These are phyloP conservation scores for Trisateles emortualis DNA, from an alignment of 2,888 invertebrate genomes.

Conservation along the genomic window DNA sequence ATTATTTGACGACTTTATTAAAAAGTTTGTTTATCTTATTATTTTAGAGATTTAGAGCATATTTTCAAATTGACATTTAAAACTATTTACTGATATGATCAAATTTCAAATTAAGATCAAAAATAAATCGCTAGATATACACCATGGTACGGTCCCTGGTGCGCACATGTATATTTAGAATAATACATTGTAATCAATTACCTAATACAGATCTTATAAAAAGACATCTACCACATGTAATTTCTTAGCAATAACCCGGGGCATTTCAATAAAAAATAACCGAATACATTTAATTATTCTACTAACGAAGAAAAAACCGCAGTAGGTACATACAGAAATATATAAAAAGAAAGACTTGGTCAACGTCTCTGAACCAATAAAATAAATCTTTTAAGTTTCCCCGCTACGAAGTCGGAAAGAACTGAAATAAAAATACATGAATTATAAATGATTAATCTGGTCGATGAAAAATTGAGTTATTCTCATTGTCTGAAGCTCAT, in stretches of 20 bases:
- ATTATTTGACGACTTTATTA: background rate
- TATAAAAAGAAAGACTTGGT: constrained; percentile 5
- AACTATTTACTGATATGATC: too few relatives aligned
- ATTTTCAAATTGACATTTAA: too few relatives aligned
- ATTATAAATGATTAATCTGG: constrained; percentile 82
- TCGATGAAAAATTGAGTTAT: constrained; percentile 73
- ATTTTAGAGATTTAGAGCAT: too few relatives aligned
- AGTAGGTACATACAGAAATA: background rate
- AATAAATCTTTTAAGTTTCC: constrained; percentile 26
- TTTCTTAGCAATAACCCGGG: background rate
- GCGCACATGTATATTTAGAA: too few relatives aligned
- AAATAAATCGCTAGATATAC: too few relatives aligned
- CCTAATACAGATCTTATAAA: too few relatives aligned
- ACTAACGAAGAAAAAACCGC: constrained; percentile 1
- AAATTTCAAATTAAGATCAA: too few relatives aligned
- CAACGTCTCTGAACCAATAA: constrained; percentile 15
- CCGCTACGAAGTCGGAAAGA: constrained; percentile 29
- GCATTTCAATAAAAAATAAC: background rate
- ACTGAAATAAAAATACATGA: constrained; percentile 63
- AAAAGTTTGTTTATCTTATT: background rate
- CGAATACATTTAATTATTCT: background rate
- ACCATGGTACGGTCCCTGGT: too few relatives aligned
- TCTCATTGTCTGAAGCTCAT: constrained; percentile 67
- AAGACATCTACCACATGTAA: too few relatives aligned
- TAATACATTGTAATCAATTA: too few relatives aligned